A percentile compares a stretch with the other conserved stretches of the same genome.
These are phyloP conservation scores for Rhopalosiphum maidis DNA, from an alignment of 1,140 invertebrate species.

Conservation along the genomic window DNA sequence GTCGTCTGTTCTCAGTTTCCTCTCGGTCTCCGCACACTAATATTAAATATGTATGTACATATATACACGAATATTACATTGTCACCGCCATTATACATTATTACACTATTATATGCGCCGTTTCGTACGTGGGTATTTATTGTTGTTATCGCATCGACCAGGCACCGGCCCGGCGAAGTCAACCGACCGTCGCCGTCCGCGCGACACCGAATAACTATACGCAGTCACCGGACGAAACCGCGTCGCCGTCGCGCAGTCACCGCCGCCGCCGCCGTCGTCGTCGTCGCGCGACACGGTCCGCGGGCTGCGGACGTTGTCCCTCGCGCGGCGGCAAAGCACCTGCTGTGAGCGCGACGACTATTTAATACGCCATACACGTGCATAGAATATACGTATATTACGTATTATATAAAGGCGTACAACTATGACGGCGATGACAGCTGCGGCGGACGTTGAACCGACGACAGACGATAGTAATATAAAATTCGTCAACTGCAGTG, in stretches of 20 bases:
- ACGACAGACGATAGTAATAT: background rate
- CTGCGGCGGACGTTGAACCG: slow-evolving; percentile 46
- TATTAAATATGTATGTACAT: too few species aligned
- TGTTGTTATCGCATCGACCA: background rate
- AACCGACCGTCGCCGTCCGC: slow-evolving; percentile 28
- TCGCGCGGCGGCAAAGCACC: slow-evolving; percentile 19
- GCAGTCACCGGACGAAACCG: slow-evolving; percentile 46
- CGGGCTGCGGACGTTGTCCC: slow-evolving; percentile 46
- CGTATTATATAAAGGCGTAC: background rate
- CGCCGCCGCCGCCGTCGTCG: slow-evolving; percentile 4
- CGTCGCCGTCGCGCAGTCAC: slow-evolving; percentile 30
- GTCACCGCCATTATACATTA: background rate
- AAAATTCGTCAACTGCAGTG: background rate
- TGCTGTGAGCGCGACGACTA: slow-evolving; percentile 4
- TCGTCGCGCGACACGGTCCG: slow-evolving; percentile 39
- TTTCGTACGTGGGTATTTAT: background rate
- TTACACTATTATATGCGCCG: background rate
- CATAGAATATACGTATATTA: background rate
- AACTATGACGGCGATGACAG: slow-evolving; percentile 4
- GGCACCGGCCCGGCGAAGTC: background rate
- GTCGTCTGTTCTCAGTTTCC: background rate
- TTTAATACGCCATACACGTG: background rate
- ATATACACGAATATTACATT: background rate
- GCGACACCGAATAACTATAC: background rate
- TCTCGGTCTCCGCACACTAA: background rate